phyloP scores from a whole-genome alignment of 2,888 invertebrate species.

The Macaria liturata region DNA sequence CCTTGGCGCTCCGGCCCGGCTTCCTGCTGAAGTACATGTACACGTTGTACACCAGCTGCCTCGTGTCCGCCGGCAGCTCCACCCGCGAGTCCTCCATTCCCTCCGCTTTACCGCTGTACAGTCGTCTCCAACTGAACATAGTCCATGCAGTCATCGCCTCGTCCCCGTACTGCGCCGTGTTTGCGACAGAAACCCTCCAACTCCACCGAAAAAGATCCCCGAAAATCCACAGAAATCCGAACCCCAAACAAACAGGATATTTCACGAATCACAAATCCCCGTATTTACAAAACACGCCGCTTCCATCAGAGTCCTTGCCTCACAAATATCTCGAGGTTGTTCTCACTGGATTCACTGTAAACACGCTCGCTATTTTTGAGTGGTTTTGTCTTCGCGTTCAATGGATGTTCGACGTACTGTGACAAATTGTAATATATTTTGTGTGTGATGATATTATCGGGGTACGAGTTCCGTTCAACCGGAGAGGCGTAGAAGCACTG shows the following conservation, averaged over 20 bases:
- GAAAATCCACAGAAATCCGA: slow-evolving; percentile 2
- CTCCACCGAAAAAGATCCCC: slow-evolving; percentile 12
- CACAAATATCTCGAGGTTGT: slow-evolving; percentile 32
- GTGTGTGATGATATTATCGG: slow-evolving; percentile 35
- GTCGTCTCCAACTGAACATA: slow-evolving; percentile 78
- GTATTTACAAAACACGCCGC: slow-evolving; percentile 19
- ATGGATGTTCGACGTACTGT: neutral
- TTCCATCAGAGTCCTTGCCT: slow-evolving; percentile 30
- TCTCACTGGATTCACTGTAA: slow-evolving; percentile 10
- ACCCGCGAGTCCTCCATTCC: slow-evolving; percentile 59
- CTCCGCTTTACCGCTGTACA: slow-evolving; percentile 67
- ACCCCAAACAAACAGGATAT: slow-evolving; percentile 3
- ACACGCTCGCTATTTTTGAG: slow-evolving; percentile 29
- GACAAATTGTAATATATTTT: slow-evolving; percentile 24
- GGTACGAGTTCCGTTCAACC: slow-evolving; percentile 57
- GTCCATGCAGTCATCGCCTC: slow-evolving; percentile 81
- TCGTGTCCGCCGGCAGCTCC: slow-evolving; percentile 73
- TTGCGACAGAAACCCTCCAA: slow-evolving; percentile 37
- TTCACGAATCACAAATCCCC: slow-evolving; percentile 12
- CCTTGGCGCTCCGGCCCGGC: slow-evolving; percentile 69
- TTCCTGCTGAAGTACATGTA: slow-evolving; percentile 74
- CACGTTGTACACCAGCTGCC: slow-evolving; percentile 75
- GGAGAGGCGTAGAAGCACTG: slow-evolving; percentile 63
- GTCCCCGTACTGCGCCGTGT: slow-evolving; percentile 80
- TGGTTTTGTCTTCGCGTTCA: slow-evolving; percentile 25